Evolutionary conservation across 2,113 vertebrate genomes (phyloP).

Genomic region (Notechis scutatus): DNA sequence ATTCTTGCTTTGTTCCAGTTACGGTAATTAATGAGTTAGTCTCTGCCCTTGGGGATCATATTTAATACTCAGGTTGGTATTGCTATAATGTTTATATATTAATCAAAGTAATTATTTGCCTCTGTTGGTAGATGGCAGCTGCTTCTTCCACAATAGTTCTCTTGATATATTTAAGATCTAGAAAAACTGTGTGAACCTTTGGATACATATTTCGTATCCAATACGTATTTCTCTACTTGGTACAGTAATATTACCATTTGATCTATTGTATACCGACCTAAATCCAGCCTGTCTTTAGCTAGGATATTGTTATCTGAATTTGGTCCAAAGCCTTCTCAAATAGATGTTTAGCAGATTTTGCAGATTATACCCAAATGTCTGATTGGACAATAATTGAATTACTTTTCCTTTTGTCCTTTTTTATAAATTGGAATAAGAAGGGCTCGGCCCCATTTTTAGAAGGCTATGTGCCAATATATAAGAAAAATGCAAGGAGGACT

Average conservation of each 20-base stretch:
- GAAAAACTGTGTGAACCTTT: neutral
- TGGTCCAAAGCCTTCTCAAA: neutral
- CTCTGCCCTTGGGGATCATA: neutral
- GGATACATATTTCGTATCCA: neutral
- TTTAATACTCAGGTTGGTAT: neutral
- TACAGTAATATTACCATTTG: neutral
- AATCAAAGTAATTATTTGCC: neutral
- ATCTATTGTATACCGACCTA: neutral
- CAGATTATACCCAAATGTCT: neutral
- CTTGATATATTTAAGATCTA: neutral
- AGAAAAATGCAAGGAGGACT: neutral
- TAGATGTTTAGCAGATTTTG: neutral
- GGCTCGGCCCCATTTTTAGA: neutral
- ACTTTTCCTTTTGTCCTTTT: neutral
- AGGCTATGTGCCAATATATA: neutral
- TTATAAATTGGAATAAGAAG: neutral
- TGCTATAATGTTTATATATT: neutral
- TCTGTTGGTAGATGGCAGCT: neutral
- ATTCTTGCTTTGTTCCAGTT: neutral
- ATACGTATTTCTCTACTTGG: neutral
- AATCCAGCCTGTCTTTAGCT: neutral
- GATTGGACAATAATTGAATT: neutral
- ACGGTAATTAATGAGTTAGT: neutral
- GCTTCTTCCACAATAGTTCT: neutral
- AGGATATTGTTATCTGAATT: neutral